Evolutionary conservation across 2,888 invertebrate genomes (phyloP).

Genomic region (Drosophila meridionalis): DNA sequence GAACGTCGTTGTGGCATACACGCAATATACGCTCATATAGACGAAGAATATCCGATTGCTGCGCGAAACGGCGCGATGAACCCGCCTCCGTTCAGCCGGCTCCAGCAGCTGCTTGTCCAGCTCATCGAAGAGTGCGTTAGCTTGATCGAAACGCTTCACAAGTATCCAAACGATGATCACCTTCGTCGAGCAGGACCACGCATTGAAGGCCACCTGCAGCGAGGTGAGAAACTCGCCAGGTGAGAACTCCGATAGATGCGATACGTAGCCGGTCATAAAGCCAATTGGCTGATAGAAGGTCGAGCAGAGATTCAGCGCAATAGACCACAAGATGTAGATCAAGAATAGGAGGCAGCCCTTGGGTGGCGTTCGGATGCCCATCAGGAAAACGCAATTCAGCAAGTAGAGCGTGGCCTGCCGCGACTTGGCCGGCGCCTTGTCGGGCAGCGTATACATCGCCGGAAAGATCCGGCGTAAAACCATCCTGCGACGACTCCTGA

Average conservation of each 20-base stretch:
- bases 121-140: slow-evolving; percentile 61
- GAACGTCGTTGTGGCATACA: slow-evolving; percentile 66
- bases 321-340: slow-evolving; percentile 59
- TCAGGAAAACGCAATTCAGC: slow-evolving; percentile 53
- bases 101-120: slow-evolving; percentile 59
- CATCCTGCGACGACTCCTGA: slow-evolving; percentile 25
- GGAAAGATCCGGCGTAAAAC: slow-evolving; percentile 55
- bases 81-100: slow-evolving; percentile 47
- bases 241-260: slow-evolving; percentile 57
- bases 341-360: slow-evolving; percentile 26
- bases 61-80: slow-evolving; percentile 54
- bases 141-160: slow-evolving; percentile 57
- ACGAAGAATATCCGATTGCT: slow-evolving; percentile 67
- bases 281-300: slow-evolving; percentile 66
- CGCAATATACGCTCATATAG: slow-evolving; percentile 58
- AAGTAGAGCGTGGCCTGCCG: slow-evolving; percentile 56
- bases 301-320: slow-evolving; percentile 57
- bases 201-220: slow-evolving; percentile 73
- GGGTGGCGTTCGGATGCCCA: slow-evolving; percentile 66
- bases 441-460: slow-evolving; percentile 43
- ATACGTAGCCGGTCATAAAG: slow-evolving; percentile 59
- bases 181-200: slow-evolving; percentile 68
- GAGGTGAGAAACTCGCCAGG: slow-evolving; percentile 75
- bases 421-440: slow-evolving; percentile 40
- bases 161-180: slow-evolving; percentile 66